Conservation (phyloP, 2,888 invertebrate species). For the Luffia ferchaultella region DNA sequence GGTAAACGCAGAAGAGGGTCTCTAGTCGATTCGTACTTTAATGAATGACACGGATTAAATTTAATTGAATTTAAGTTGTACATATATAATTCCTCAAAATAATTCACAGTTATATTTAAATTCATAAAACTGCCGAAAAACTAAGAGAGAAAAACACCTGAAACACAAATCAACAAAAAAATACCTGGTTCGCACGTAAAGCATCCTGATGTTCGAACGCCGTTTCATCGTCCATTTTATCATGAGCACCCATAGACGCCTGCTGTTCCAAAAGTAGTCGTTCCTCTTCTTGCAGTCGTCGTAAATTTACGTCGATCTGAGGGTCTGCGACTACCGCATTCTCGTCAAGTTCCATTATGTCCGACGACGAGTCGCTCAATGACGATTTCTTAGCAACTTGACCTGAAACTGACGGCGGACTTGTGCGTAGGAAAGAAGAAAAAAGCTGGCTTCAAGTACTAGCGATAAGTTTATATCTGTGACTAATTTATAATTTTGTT, state of each 20-base stretch:
- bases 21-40: no score
- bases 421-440: neutral
- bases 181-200: slow-evolving; percentile 44
- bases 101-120: neutral
- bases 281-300: slow-evolving; percentile 65
- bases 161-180: no score
- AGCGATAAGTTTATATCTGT: neutral
- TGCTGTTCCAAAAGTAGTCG: slow-evolving; percentile 77
- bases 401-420: slow-evolving; percentile 65
- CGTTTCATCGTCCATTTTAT: slow-evolving; percentile 11
- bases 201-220: slow-evolving; percentile 47
- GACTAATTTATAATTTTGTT: neutral
- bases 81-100: no score
- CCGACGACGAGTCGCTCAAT: slow-evolving; percentile 81
- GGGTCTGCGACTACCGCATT: slow-evolving; percentile 72
- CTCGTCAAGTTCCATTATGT: slow-evolving; percentile 93
- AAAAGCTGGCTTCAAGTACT: neutral
- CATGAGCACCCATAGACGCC: slow-evolving; percentile 40
- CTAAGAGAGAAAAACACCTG: no score
- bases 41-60: no score
- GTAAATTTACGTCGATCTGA: slow-evolving; percentile 40
- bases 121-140: no score
- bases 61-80: no score
- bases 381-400: slow-evolving; percentile 90
- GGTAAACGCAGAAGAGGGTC: no score